A percentile compares a stretch with the other conserved stretches of the same genome.
These are phyloP conservation scores for Bovichtus variegatus DNA, from an alignment of 2,797 vertebrate species.

Conservation along the genomic window DNA sequence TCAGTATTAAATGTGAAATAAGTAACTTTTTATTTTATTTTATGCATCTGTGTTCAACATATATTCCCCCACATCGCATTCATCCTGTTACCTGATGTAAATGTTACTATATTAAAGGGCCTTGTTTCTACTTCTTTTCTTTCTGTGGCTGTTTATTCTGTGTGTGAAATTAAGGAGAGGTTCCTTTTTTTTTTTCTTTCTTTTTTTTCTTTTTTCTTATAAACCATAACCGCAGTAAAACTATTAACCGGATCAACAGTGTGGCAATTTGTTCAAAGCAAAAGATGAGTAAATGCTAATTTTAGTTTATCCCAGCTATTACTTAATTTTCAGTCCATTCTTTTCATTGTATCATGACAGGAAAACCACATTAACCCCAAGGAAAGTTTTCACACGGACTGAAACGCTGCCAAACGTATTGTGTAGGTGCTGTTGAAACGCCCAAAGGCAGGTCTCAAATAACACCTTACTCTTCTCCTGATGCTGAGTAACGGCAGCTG, in stretches of 20 bases:
- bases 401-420: conserved; percentile 38
- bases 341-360: conserved; percentile 18
- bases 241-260: neutral
- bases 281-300: neutral
- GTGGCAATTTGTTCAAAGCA: neutral
- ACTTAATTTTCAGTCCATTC: neutral
- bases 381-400: conserved; percentile 33
- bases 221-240: neutral
- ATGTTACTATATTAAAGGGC: conserved; percentile 78
- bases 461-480: conserved; percentile 35
- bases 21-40: conserved; percentile 40
- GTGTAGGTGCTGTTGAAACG: conserved; percentile 47
- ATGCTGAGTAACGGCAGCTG: conserved; percentile 57
- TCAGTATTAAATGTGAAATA: conserved; percentile 64
- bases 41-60: conserved; percentile 56
- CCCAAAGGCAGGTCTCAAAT: conserved; percentile 57
- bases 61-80: conserved; percentile 24
- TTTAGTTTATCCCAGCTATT: conserved; percentile 16
- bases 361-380: conserved; percentile 15
- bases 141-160: conserved; percentile 18
- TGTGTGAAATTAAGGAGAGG: neutral
- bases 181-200: no score
- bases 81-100: conserved; percentile 61
- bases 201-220: no score
- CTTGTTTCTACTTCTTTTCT: conserved; percentile 64